Evolutionary conservation across 2,113 vertebrate species (phyloP).

Genomic region (Propithecus coquereli): DNA sequence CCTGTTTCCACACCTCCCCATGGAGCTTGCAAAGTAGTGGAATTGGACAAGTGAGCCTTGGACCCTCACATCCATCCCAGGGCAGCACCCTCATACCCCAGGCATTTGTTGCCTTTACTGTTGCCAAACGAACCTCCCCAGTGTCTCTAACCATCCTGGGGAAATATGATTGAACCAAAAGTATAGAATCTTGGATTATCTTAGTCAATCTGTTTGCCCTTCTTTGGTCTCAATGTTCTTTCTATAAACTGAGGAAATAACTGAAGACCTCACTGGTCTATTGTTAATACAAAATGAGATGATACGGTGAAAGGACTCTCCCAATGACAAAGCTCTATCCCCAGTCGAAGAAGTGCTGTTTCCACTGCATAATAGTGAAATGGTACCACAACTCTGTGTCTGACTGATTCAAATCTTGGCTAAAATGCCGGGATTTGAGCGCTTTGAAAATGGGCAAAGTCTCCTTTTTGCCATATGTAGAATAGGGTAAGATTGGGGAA

Average conservation of each 20-base stretch:
- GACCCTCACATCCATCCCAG: not conserved
- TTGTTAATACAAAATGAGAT: not conserved
- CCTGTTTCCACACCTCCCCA: not conserved
- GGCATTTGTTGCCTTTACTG: not conserved
- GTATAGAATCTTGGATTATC: not conserved
- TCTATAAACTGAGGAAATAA: not conserved
- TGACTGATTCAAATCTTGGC: not conserved
- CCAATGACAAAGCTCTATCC: not conserved
- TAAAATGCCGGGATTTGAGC: not conserved
- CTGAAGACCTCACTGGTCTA: not conserved
- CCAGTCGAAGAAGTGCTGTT: not conserved
- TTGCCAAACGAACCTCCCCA: not conserved
- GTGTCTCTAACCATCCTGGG: not conserved
- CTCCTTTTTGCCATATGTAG: not conserved
- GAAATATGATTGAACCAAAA: not conserved
- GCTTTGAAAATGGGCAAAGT: not conserved
- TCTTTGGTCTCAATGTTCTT: not conserved
- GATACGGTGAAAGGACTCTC: not conserved
- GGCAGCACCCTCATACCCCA: too few relatives aligned
- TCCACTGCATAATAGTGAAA: too few relatives aligned
- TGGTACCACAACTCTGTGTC: rapidly evolving
- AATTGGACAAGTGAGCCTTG: not conserved
- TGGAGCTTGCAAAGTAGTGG: not conserved
- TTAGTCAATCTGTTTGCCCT: not conserved
- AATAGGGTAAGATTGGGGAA: not conserved